These are phyloP conservation scores for Halocynthia roretzi DNA, from an alignment of 23 tunicate species.

Conservation along the genomic window DNA sequence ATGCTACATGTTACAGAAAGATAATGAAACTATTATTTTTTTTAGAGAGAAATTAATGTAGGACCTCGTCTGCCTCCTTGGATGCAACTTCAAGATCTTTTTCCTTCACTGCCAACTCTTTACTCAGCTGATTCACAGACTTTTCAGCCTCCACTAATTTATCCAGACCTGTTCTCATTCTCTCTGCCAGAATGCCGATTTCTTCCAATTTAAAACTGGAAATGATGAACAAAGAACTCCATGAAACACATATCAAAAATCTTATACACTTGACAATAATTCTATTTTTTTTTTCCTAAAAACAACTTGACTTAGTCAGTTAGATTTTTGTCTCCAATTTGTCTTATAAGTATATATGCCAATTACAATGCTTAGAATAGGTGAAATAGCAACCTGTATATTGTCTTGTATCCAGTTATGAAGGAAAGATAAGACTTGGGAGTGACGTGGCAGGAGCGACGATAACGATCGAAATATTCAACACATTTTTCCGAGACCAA, in stretches of 20 bases:
- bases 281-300: no score
- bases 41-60: no score
- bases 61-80: conserved; percentile 70
- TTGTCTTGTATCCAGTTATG: conserved; percentile 68
- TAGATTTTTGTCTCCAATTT: no score
- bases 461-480: conserved; percentile 68
- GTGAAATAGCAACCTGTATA: conserved; percentile 35
- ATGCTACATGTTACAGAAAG: no score
- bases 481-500: conserved; percentile 68
- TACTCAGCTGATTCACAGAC: conserved; percentile 58
- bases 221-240: not conserved
- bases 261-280: not conserved
- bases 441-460: conserved; percentile 77
- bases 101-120: conserved; percentile 57
- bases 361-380: not conserved
- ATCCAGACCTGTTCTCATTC: conserved; percentile 75
- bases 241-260: not conserved
- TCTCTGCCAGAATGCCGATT: conserved; percentile 43
- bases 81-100: conserved; percentile 81
- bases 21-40: not conserved
- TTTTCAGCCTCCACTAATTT: conserved; percentile 75
- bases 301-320: no score
- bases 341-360: not conserved
- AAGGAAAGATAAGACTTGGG: conserved; percentile 76
- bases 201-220: conserved; percentile 35